phyloP scores from a whole-genome alignment of 92 coral and sea anemone species.

The Scolanthus callimorphus region DNA sequence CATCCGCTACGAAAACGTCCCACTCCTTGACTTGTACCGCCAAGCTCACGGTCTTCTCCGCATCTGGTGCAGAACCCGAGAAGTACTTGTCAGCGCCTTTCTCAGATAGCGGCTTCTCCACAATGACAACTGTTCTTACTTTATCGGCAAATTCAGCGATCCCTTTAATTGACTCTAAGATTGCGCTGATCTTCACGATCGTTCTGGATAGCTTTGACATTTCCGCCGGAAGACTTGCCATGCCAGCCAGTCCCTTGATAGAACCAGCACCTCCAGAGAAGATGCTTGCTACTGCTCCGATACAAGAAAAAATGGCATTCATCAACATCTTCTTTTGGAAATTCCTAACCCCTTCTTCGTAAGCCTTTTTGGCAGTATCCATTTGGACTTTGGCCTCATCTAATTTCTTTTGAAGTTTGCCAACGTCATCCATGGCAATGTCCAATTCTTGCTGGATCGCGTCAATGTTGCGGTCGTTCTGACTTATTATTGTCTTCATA shows the following conservation, averaged over 20 bases:
- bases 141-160: conserved; percentile 24
- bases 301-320: conserved; percentile 30
- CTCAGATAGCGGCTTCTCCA: conserved; percentile 20
- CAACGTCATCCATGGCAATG: conserved; percentile 13
- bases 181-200: conserved; percentile 20
- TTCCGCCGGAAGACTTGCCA: conserved; percentile 19
- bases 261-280: conserved; percentile 40
- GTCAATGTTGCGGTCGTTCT: conserved; percentile 31
- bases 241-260: conserved; percentile 7
- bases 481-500: conserved; percentile 41
- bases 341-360: conserved; percentile 24
- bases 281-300: conserved; percentile 25
- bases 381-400: conserved; percentile 20
- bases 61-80: conserved; percentile 30
- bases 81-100: conserved; percentile 19
- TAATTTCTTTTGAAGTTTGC: conserved; percentile 20
- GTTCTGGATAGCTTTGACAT: conserved; percentile 14
- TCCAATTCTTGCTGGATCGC: conserved; percentile 22
- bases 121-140: conserved; percentile 13
- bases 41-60: conserved; percentile 27
- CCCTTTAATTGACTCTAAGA: conserved; percentile 26
- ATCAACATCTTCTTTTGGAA: conserved; percentile 22
- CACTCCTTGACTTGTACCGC: conserved; percentile 42
- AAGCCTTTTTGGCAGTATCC: conserved; percentile 21
- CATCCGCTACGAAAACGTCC: conserved; percentile 36